A percentile compares a stretch with the other conserved stretches of the same genome.
These are phyloP conservation scores for Sphaeridia pumilis DNA, from an alignment of 2,888 invertebrate species.

Conservation along the genomic window DNA sequence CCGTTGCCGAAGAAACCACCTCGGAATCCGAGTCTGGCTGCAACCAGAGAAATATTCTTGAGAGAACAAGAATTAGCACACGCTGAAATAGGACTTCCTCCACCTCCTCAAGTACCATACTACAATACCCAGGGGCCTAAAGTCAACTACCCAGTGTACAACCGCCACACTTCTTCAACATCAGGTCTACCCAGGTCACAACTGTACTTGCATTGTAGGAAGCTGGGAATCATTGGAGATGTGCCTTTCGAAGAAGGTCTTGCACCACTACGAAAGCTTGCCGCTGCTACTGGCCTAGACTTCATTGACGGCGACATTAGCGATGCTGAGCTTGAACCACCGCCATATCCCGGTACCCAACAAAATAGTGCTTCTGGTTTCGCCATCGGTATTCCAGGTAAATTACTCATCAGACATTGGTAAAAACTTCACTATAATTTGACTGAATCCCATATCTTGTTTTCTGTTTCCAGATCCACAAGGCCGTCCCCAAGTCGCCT, in stretches of 20 bases:
- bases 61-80: not conserved
- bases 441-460: not conserved
- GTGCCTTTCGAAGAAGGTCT: not conserved
- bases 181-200: not conserved
- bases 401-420: too few relatives aligned
- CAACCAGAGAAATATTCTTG: not conserved
- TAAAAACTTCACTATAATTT: too few relatives aligned
- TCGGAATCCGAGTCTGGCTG: constrained; percentile 11
- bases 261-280: constrained; percentile 12
- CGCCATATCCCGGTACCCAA: too few relatives aligned
- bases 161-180: not conserved
- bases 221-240: not conserved
- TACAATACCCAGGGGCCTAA: constrained; percentile 16
- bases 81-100: constrained; percentile 8
- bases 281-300: constrained; percentile 17
- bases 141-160: not conserved
- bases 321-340: constrained; percentile 2
- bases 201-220: not conserved
- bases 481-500: not conserved
- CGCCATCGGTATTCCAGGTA: too few relatives aligned
- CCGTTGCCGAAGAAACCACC: constrained; percentile 28
- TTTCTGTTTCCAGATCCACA: not conserved
- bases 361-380: too few relatives aligned
- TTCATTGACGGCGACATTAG: constrained; percentile 15
- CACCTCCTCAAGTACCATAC: constrained; percentile 16